These are phyloP conservation scores for Melinopterus prodromus DNA, from an alignment of 2,888 invertebrate species.

Conservation along the genomic window DNA sequence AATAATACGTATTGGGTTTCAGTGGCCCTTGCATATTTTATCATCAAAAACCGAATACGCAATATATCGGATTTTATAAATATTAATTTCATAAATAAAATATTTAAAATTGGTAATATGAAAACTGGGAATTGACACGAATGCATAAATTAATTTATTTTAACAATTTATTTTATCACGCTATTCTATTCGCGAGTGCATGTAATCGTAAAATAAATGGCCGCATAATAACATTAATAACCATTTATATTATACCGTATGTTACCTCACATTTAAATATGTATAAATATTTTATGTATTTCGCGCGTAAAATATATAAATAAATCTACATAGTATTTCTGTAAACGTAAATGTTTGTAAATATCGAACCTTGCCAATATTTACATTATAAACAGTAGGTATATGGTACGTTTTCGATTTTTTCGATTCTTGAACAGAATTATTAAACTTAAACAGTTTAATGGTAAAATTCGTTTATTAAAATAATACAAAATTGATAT, in stretches of 20 bases:
- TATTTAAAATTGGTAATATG: background rate
- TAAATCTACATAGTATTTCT: background rate
- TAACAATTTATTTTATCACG: background rate
- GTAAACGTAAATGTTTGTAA: background rate
- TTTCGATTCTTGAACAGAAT: background rate
- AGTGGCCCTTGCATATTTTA: background rate
- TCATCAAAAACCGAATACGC: background rate
- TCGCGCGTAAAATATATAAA: background rate
- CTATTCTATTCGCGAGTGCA: background rate
- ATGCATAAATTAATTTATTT: background rate
- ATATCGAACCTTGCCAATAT: background rate
- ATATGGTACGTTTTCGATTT: background rate
- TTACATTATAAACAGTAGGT: background rate
- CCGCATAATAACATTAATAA: background rate
- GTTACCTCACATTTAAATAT: background rate
- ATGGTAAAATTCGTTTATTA: background rate
- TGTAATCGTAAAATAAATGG: background rate
- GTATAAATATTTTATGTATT: background rate
- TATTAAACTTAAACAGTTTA: background rate
- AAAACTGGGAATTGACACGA: background rate
- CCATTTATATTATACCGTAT: background rate
- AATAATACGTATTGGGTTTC: background rate
- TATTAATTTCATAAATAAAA: background rate
- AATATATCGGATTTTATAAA: background rate
- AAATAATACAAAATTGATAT: no score